These are phyloP conservation scores for Solenopsis invicta DNA, from an alignment of 1,140 invertebrate species.

Conservation along the genomic window DNA sequence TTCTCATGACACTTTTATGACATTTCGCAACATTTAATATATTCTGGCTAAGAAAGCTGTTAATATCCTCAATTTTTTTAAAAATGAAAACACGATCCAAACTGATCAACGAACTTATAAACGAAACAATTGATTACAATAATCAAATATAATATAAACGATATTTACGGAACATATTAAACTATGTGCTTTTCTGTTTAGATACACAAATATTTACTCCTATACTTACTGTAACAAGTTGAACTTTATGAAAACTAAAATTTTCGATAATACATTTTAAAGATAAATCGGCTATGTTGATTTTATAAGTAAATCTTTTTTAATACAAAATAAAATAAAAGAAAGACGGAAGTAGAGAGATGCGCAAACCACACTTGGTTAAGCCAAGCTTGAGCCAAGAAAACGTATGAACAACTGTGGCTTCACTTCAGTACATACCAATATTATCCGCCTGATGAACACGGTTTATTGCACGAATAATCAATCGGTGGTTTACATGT, in stretches of 20 bases:
- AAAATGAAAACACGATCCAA: not conserved
- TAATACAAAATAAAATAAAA: conserved; percentile 22
- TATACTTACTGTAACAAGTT: not conserved
- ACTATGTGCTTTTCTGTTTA: not conserved
- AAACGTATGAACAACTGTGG: conserved; percentile 10
- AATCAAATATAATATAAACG: not conserved
- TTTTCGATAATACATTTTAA: not conserved
- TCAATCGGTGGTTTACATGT: conserved; percentile 26
- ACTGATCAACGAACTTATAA: not conserved
- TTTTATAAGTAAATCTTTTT: not conserved
- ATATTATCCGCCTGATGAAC: conserved; percentile 46
- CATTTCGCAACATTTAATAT: not conserved
- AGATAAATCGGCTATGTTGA: not conserved
- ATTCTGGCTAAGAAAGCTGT: not conserved
- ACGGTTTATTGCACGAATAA: conserved; percentile 43
- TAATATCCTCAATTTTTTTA: not conserved
- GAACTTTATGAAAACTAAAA: not conserved
- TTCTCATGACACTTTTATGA: not conserved
- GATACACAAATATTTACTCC: not conserved
- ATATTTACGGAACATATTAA: not conserved
- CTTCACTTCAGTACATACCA: not conserved
- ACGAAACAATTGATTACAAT: not conserved
- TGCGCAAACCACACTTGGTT: conserved; percentile 11
- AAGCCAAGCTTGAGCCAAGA: conserved; percentile 12
- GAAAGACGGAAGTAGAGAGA: not conserved